phyloP scores from a whole-genome alignment of 2,797 vertebrate species.

The Triplophysa bombifrons region DNA sequence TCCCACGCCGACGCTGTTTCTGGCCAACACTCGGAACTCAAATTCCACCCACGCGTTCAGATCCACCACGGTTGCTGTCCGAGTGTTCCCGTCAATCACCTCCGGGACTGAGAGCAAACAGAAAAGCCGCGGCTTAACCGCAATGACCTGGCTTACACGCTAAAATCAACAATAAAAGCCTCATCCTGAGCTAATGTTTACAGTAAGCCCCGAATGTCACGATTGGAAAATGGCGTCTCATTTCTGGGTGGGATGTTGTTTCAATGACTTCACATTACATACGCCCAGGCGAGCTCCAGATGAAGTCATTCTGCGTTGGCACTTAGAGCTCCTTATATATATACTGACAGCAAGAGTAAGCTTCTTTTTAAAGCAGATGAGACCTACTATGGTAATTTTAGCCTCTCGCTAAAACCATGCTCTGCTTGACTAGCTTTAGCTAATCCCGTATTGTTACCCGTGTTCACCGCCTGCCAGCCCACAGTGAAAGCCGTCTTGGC shows the following conservation, averaged over 20 bases:
- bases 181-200: constrained; percentile 37
- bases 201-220: constrained; percentile 14
- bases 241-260: constrained; percentile 10
- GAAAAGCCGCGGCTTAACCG: constrained; percentile 33
- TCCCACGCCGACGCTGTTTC: constrained; percentile 91
- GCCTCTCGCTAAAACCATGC: constrained; percentile 21
- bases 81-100: constrained; percentile 83
- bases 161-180: constrained; percentile 14
- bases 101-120: constrained; percentile 81
- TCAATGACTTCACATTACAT: constrained; percentile 10
- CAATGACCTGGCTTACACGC: constrained; percentile 31
- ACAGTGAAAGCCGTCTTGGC: constrained; percentile 82
- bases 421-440: constrained; percentile 33
- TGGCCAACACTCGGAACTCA: constrained; percentile 92
- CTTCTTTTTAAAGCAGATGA: constrained; percentile 29
- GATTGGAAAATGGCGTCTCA: neutral
- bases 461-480: constrained; percentile 83
- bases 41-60: constrained; percentile 97
- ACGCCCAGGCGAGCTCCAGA: constrained; percentile 6
- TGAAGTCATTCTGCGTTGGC: constrained; percentile 27
- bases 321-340: constrained; percentile 30
- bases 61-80: constrained; percentile 89
- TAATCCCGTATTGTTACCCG: constrained; percentile 69
- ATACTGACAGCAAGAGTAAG: constrained; percentile 34
- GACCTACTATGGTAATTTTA: constrained; percentile 38